Conservation (phyloP, 2,888 invertebrate species). For the Temnothorax ravouxi region DNA sequence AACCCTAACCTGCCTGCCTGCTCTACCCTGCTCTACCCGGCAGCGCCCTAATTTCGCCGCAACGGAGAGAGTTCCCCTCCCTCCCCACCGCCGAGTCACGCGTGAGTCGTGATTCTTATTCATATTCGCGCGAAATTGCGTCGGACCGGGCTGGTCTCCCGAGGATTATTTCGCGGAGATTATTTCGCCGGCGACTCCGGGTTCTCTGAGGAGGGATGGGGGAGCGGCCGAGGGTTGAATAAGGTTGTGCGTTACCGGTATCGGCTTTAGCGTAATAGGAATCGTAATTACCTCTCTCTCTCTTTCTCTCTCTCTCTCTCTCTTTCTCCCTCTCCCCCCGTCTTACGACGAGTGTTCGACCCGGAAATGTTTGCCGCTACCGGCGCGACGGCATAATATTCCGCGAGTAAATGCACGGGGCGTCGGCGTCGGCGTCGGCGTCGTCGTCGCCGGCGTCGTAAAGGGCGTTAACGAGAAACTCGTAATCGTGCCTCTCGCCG, state of each 20-base stretch:
- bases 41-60: constrained; percentile 70
- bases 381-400: constrained; percentile 19
- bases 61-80: constrained; percentile 54
- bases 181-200: background rate
- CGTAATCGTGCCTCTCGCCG: constrained; percentile 37
- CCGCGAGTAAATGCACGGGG: background rate
- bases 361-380: constrained; percentile 27
- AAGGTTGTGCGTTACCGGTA: constrained; percentile 35
- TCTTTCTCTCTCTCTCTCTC: background rate
- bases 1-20: constrained; percentile 66
- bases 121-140: constrained; percentile 66
- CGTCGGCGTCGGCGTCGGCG: background rate
- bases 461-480: constrained; percentile 41
- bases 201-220: background rate
- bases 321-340: background rate
- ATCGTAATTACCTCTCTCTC: constrained; percentile 47
- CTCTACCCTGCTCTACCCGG: constrained; percentile 61
- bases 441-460: background rate
- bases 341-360: constrained; percentile 23
- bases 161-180: constrained; percentile 40
- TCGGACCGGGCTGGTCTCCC: constrained; percentile 22
- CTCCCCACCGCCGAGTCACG: constrained; percentile 59
- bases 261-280: constrained; percentile 47
- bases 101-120: constrained; percentile 70
- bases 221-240: background rate